These are phyloP conservation scores for Australoheros scitulus DNA, from an alignment of 2,113 vertebrate genomes.

Conservation along the genomic window DNA sequence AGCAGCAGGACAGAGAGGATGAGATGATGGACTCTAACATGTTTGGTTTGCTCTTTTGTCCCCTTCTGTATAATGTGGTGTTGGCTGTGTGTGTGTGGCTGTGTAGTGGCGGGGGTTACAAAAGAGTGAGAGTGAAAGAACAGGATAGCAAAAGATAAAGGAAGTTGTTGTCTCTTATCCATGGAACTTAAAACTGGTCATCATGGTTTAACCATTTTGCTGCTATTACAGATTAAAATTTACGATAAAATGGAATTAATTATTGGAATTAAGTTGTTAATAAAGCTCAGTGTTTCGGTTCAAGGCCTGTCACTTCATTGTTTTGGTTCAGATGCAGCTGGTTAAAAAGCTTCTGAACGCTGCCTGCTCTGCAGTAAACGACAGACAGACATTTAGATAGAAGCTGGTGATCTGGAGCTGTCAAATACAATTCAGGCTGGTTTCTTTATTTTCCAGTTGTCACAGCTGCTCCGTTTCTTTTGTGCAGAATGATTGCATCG, in stretches of 20 bases:
- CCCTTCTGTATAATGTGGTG: neutral
- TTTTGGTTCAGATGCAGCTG: neutral
- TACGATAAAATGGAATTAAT: no score
- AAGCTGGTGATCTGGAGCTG: neutral
- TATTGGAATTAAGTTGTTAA: no score
- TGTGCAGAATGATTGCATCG: neutral
- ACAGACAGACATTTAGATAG: neutral
- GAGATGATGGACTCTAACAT: slow-evolving; percentile 50
- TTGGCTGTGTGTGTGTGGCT: neutral
- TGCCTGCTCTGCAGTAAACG: neutral
- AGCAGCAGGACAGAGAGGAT: slow-evolving; percentile 33
- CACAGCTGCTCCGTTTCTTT: neutral
- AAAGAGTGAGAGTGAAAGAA: neutral
- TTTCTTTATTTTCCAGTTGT: neutral
- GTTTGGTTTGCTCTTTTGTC: slow-evolving; percentile 34
- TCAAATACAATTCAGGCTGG: no score
- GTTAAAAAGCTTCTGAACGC: neutral
- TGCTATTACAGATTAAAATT: neutral
- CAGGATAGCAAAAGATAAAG: neutral
- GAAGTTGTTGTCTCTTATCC: neutral
- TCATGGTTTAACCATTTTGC: neutral
- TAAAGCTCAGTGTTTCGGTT: no score
- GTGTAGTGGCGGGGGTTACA: neutral
- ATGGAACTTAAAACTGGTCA: neutral
- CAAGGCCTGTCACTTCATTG: no score